Conservation (phyloP, 1,140 invertebrate species). For the Ceratosolen solmsi region DNA sequence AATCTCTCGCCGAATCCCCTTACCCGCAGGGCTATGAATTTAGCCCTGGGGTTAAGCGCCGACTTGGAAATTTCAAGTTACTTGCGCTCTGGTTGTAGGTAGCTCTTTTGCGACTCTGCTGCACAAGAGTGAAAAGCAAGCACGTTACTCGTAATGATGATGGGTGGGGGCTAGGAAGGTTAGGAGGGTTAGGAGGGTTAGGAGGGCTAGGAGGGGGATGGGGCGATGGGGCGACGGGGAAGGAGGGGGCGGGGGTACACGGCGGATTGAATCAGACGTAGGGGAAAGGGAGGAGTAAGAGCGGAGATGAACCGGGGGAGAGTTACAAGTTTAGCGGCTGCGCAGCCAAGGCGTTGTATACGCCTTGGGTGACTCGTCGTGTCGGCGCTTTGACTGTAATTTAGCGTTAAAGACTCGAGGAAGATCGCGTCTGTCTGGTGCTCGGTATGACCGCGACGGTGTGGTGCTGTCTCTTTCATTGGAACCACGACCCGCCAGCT, state of each 20-base stretch:
- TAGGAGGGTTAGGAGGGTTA: too few relatives aligned
- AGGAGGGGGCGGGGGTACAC: neutral
- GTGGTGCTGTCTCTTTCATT: neutral
- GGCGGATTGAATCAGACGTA: neutral
- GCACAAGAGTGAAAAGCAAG: neutral
- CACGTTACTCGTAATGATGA: too few relatives aligned
- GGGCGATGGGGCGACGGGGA: neutral
- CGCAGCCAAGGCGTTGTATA: neutral
- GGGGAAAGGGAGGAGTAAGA: neutral
- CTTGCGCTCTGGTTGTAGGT: constrained; percentile 2
- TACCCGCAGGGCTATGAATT: constrained; percentile 41
- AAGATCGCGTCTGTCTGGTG: neutral
- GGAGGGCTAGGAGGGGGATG: neutral
- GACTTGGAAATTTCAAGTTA: constrained; percentile 44
- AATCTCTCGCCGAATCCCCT: too few relatives aligned
- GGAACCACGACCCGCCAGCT: neutral
- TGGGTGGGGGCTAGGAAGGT: too few relatives aligned
- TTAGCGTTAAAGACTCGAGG: neutral
- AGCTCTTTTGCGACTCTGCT: constrained; percentile 3
- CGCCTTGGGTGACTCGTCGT: neutral
- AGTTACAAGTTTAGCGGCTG: constrained; percentile 41
- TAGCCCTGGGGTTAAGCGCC: constrained; percentile 40
- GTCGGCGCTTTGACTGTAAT: constrained; percentile 43
- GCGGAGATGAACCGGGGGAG: neutral
- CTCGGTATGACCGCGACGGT: neutral